Evolutionary conservation across 2,888 invertebrate species (phyloP).

Genomic region (Lasioglossum malachurum): DNA sequence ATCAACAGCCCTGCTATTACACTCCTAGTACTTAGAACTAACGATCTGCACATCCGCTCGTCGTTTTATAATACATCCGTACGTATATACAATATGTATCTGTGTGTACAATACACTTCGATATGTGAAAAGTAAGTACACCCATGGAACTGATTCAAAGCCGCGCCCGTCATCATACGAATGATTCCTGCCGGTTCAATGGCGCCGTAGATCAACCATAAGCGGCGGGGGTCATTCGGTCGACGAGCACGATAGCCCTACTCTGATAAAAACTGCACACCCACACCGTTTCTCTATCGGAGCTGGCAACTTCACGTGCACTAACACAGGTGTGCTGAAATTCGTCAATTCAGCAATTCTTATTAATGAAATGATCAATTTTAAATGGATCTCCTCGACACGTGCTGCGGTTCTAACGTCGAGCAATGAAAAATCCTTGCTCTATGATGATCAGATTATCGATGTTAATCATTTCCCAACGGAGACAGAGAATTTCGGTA

Average conservation of each 20-base stretch:
- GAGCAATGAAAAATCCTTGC: background rate
- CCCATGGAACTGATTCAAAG: constrained; percentile 76
- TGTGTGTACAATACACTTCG: constrained; percentile 72
- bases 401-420: background rate
- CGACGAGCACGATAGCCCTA: constrained; percentile 49
- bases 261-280: constrained; percentile 42
- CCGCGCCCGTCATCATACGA: constrained; percentile 13
- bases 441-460: no score
- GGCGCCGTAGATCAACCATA: background rate
- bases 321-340: background rate
- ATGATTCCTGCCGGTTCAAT: background rate
- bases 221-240: background rate
- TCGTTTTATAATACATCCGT: constrained; percentile 67
- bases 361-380: background rate
- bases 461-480: no score
- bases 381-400: background rate
- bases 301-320: background rate
- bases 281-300: constrained; percentile 14
- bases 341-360: background rate
- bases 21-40: constrained; percentile 66
- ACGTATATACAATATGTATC: constrained; percentile 63
- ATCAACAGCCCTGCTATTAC: constrained; percentile 75
- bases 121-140: constrained; percentile 79
- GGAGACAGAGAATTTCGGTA: no score
- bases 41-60: constrained; percentile 55